Evolutionary conservation across 2,888 invertebrate genomes (phyloP).

Genomic region (Drosophila pseudotalamancana): DNA sequence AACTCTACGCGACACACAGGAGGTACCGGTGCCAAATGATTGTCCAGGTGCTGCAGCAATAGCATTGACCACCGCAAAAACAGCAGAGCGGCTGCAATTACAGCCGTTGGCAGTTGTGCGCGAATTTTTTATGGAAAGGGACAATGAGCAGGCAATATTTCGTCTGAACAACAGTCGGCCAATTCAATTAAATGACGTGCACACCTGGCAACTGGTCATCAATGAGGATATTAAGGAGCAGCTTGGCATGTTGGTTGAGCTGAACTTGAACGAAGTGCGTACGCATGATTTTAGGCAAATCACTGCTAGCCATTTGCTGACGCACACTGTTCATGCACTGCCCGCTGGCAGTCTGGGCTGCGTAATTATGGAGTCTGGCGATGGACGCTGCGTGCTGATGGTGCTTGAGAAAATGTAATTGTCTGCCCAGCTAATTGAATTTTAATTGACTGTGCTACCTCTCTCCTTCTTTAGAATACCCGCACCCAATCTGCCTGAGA

Average conservation of each 20-base stretch:
- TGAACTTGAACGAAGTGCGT: slow-evolving; percentile 90
- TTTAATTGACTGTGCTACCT: neutral
- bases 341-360: slow-evolving; percentile 95
- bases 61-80: slow-evolving; percentile 91
- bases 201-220: slow-evolving; percentile 90
- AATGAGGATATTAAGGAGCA: slow-evolving; percentile 90
- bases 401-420: slow-evolving; percentile 95
- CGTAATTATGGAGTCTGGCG: slow-evolving; percentile 97
- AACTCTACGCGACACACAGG: too few species aligned
- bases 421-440: neutral
- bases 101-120: slow-evolving; percentile 61
- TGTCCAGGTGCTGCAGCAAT: slow-evolving; percentile 93
- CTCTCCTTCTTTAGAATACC: slow-evolving; percentile 14
- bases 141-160: slow-evolving; percentile 29
- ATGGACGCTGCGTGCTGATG: slow-evolving; percentile 97
- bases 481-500: neutral
- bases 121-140: slow-evolving; percentile 48
- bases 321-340: slow-evolving; percentile 95
- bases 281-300: slow-evolving; percentile 98
- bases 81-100: slow-evolving; percentile 85
- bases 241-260: slow-evolving; percentile 91
- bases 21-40: fast-evolving
- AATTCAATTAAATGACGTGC: slow-evolving; percentile 92
- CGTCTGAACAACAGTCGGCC: slow-evolving; percentile 85
- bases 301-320: slow-evolving; percentile 96